phyloP scores from a whole-genome alignment of 2,888 invertebrate species.

The Aspidiotus destructor region DNA sequence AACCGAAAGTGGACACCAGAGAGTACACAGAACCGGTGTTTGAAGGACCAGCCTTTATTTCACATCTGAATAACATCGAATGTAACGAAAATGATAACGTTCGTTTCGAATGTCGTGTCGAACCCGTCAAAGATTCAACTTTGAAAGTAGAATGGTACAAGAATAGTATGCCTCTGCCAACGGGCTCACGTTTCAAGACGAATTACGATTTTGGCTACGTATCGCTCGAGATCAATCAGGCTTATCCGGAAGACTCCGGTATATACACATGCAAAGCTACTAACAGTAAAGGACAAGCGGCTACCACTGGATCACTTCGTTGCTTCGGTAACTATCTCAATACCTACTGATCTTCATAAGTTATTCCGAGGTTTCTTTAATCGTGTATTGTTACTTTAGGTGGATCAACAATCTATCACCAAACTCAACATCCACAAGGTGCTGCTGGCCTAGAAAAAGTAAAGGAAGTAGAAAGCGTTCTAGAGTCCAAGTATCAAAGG shows the following conservation, averaged over 20 bases:
- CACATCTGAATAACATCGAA: slow-evolving; percentile 81
- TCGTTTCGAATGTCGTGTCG: slow-evolving; percentile 85
- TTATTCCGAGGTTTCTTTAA: not conserved
- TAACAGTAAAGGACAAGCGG: slow-evolving; percentile 78
- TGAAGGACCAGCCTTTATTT: slow-evolving; percentile 79
- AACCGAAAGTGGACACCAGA: slow-evolving; percentile 56
- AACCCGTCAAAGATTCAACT: slow-evolving; percentile 83
- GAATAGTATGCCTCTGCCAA: slow-evolving; percentile 79
- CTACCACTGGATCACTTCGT: slow-evolving; percentile 78
- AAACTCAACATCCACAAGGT: slow-evolving; percentile 93
- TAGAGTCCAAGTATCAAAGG: slow-evolving; percentile 59
- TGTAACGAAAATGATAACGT: slow-evolving; percentile 78
- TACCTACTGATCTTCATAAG: not conserved
- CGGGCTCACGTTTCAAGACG: slow-evolving; percentile 81
- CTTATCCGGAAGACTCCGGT: slow-evolving; percentile 86
- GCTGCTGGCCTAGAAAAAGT: slow-evolving; percentile 80
- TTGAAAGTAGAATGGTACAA: slow-evolving; percentile 87
- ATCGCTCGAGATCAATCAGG: slow-evolving; percentile 75
- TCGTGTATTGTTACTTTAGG: slow-evolving; percentile 35
- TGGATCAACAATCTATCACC: slow-evolving; percentile 58
- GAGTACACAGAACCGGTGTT: slow-evolving; percentile 67
- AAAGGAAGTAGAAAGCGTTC: slow-evolving; percentile 76
- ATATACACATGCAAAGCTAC: slow-evolving; percentile 83
- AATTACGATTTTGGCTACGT: slow-evolving; percentile 95
- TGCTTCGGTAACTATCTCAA: slow-evolving; percentile 56